Conservation (phyloP, 2,888 invertebrate species). For the Epirrita christyi region DNA sequence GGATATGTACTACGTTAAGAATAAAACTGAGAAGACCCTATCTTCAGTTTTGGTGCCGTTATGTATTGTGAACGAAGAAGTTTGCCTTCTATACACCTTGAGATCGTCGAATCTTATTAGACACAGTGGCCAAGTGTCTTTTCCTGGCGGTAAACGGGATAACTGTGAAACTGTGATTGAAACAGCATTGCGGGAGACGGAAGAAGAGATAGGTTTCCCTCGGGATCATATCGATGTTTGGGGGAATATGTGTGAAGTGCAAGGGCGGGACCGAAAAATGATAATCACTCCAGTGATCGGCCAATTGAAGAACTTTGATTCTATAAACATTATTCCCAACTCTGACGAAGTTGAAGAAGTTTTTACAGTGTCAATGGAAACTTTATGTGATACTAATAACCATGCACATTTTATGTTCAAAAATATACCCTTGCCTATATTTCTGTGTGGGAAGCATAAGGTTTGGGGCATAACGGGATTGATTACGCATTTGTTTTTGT, state of each 20-base stretch:
- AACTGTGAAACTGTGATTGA: conserved; percentile 85
- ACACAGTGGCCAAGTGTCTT: conserved; percentile 94
- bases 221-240: conserved; percentile 87
- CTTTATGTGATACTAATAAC: conserved; percentile 85
- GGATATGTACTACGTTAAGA: too few relatives aligned
- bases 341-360: conserved; percentile 91
- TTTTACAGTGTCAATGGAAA: conserved; percentile 88
- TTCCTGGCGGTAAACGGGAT: conserved; percentile 93
- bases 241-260: conserved; percentile 76
- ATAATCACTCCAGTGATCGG: conserved; percentile 91
- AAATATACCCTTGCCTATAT: conserved; percentile 78
- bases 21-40: conserved; percentile 58
- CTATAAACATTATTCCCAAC: conserved; percentile 84
- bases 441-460: conserved; percentile 81
- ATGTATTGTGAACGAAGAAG: conserved; percentile 87
- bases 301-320: conserved; percentile 74
- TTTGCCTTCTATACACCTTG: conserved; percentile 92
- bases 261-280: conserved; percentile 69
- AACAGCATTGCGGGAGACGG: conserved; percentile 94
- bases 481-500: conserved; percentile 88
- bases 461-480: conserved; percentile 93
- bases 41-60: conserved; percentile 95
- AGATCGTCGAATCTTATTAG: conserved; percentile 89
- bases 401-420: conserved; percentile 87
- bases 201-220: conserved; percentile 93